Percentiles rank a stretch among this genome's conserved stretches.
Conservation (phyloP, 2,888 invertebrate species). For the Boloria selene region DNA sequence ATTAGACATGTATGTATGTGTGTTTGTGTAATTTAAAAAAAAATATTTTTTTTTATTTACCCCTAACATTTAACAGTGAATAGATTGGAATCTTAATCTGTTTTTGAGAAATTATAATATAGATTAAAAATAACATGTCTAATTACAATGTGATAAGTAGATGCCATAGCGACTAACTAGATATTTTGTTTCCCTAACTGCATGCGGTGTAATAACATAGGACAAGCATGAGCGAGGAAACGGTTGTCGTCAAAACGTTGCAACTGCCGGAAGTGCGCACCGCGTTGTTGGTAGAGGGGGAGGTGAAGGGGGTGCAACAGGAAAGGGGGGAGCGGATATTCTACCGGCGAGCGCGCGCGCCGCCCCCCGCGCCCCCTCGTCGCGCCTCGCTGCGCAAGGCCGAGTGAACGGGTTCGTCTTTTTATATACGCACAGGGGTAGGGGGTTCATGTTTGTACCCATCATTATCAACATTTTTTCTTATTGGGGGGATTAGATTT, state of each 20-base stretch:
- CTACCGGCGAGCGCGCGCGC: constrained; percentile 57
- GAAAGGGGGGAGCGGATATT: constrained; percentile 45
- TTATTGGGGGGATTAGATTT: background rate
- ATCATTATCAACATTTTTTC: background rate
- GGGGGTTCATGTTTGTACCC: constrained; percentile 39
- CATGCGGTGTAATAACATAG: constrained; percentile 63
- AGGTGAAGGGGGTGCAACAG: constrained; percentile 33
- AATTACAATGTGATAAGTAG: constrained; percentile 11
- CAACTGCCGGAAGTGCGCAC: constrained; percentile 68
- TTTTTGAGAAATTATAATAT: background rate
- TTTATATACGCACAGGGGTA: constrained; percentile 46
- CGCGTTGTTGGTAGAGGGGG: constrained; percentile 58
- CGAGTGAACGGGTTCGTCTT: constrained; percentile 29
- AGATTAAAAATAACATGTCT: constrained; percentile 5
- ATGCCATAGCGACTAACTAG: constrained; percentile 40
- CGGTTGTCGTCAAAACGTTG: constrained; percentile 64
- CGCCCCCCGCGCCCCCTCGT: constrained; percentile 67
- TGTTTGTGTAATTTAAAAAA: background rate
- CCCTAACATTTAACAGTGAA: constrained; percentile 1
- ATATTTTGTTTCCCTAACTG: constrained; percentile 52
- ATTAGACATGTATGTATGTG: constrained; percentile 18
- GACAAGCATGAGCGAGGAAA: constrained; percentile 64
- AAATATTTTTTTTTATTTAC: constrained; percentile 1
- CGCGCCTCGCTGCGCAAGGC: constrained; percentile 63
- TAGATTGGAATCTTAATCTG: background rate